Evolutionary conservation across 92 coral and sea anemone genomes (phyloP), one percentile per base, ranked within the genome.

Genomic region (Epizoanthus ramosus): DNA sequence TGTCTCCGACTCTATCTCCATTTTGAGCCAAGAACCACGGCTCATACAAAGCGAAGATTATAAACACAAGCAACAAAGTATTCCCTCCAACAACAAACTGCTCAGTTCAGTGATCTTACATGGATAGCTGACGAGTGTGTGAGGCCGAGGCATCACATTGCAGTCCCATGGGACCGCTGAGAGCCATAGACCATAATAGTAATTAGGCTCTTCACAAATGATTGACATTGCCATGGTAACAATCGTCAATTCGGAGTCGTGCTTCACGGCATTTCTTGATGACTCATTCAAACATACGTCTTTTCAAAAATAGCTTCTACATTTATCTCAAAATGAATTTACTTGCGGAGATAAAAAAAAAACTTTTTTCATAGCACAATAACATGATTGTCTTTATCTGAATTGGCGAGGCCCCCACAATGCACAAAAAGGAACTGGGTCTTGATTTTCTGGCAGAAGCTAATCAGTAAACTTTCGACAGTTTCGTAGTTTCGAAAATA

Each of bases 111-210:
- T 61, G 71, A 77, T 60, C 70, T 58, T 61, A 9, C 18, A 15
- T 60, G 25, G 53, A 41, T 22, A 35, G 35, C 24, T 21, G 71
- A 88, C 67, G 60, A 76, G 85, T 70, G 59, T 60, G 75, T 60
- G 60, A 73, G 61, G 31, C 31, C 43, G 43, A 37, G 76, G 85
- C 91, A 85, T 84, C 83, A 71, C 69, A 65, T 83, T 87, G 84
- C 83, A 53, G 89, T 90, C 97, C 92, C 86, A 70, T 91, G 97
- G 97, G 88, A 84, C 87, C 21, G 25, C 31, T 28, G 31, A 28
- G 31, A 28, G 0, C 31, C 45, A 53, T 81, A 93, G 90, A 90
- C 97, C 97, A 93, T 93, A 93, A 93, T 93, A 93, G 77, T 66
- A 31, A 59, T 70, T 71, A 60, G 47, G 79, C 77, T 82, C 70